These are phyloP conservation scores for Nanorana parkeri DNA, from an alignment of 2,113 vertebrate species.

Conservation along the genomic window DNA sequence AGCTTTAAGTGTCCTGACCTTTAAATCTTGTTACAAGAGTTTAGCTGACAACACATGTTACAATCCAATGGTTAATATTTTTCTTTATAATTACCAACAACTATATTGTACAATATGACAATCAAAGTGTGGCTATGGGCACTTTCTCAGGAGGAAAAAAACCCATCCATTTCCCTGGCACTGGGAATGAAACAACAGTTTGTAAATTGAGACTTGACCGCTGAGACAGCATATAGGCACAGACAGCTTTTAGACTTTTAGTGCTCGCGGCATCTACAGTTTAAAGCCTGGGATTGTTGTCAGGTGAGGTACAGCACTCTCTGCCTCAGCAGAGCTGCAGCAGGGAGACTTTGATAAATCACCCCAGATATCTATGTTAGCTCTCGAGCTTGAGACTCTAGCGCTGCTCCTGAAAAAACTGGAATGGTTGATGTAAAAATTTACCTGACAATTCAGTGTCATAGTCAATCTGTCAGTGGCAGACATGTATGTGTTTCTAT, in stretches of 20 bases:
- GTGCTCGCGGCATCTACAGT: slow-evolving; percentile 10
- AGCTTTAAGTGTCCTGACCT: no score
- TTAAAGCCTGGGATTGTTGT: slow-evolving; percentile 40
- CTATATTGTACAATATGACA: no score
- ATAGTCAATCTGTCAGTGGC: slow-evolving; percentile 19
- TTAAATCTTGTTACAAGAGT: no score
- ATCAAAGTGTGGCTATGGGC: no score
- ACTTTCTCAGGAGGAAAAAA: no score
- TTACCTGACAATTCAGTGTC: slow-evolving; percentile 49
- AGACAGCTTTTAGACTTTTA: not conserved
- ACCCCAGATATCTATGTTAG: slow-evolving; percentile 33
- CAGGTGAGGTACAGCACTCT: slow-evolving; percentile 17
- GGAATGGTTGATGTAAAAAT: slow-evolving; percentile 40
- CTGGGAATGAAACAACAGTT: not conserved
- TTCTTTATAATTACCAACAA: no score
- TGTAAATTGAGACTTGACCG: slow-evolving; percentile 16
- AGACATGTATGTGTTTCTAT: slow-evolving; percentile 37
- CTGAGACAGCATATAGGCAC: not conserved
- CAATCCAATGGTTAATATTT: no score
- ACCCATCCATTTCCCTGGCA: no score
- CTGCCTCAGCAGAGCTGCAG: slow-evolving; percentile 3
- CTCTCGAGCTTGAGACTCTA: slow-evolving; percentile 20
- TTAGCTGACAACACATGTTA: no score
- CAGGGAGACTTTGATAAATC: slow-evolving; percentile 32
- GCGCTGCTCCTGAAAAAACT: not conserved